These are phyloP conservation scores for Sphenopsis melanotis DNA, from an alignment of 2,797 vertebrate genomes.

Conservation along the genomic window DNA sequence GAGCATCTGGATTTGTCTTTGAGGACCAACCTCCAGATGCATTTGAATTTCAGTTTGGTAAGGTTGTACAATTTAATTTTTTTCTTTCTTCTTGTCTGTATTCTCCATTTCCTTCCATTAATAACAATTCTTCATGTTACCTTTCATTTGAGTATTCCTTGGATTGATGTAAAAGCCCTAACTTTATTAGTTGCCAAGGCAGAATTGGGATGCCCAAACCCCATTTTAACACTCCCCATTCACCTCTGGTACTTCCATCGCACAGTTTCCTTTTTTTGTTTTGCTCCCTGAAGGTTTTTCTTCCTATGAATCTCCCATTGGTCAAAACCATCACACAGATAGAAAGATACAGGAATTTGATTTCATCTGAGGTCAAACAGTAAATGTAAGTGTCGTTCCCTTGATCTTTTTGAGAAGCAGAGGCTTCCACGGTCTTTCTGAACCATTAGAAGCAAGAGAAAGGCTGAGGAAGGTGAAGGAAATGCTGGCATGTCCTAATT, in stretches of 20 bases:
- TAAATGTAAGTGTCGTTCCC: background rate
- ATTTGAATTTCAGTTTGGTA: background rate
- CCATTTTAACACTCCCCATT: background rate
- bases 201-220: background rate
- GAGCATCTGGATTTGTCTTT: background rate
- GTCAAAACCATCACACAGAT: background rate
- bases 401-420: background rate
- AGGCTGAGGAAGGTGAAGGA: background rate
- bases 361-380: background rate
- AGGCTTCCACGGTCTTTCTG: background rate
- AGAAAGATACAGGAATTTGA: background rate
- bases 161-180: background rate
- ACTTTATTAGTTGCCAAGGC: background rate
- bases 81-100: background rate
- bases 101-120: background rate
- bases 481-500: background rate
- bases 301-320: background rate
- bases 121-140: background rate
- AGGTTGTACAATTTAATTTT: background rate
- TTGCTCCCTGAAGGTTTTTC: background rate
- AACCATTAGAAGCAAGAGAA: background rate
- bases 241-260: background rate
- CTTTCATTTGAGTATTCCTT: background rate
- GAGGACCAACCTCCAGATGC: background rate
- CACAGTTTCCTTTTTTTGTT: background rate